phyloP scores from a whole-genome alignment of 1,140 invertebrate genomes.

The Nasonia vitripennis region DNA sequence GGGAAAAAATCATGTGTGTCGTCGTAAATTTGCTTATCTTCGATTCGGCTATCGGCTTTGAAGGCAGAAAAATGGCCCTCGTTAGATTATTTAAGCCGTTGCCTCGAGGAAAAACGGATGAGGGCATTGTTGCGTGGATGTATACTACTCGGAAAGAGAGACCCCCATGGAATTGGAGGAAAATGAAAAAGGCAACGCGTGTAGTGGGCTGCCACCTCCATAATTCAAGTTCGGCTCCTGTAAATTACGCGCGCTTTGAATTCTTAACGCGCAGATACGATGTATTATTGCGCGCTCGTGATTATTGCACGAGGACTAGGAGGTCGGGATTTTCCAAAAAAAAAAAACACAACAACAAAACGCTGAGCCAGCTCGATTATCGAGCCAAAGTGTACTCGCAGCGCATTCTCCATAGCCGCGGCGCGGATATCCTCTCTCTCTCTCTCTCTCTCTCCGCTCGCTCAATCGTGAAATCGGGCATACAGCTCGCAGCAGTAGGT shows the following conservation, averaged over 20 bases:
- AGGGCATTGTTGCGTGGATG: not conserved
- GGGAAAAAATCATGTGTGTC: conserved; percentile 39
- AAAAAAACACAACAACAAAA: not conserved
- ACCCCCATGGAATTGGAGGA: not conserved
- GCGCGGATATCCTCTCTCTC: not conserved
- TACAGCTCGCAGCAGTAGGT: not conserved
- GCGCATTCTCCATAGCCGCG: conserved; percentile 13
- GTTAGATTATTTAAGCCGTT: conserved; percentile 31
- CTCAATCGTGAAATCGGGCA: conserved; percentile 42
- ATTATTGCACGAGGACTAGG: not conserved
- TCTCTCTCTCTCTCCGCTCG: conserved; percentile 8
- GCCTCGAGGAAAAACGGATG: not conserved
- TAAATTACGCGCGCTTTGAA: not conserved
- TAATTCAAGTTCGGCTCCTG: not conserved
- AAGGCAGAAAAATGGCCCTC: not conserved
- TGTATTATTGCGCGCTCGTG: not conserved
- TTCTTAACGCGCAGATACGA: not conserved
- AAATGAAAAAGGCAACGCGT: not conserved
- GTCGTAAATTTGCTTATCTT: conserved; percentile 47
- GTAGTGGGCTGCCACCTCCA: not conserved
- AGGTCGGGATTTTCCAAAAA: not conserved
- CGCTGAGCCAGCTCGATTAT: conserved; percentile 25
- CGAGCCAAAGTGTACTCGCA: not conserved
- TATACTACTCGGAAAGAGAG: not conserved
- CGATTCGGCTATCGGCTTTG: not conserved